A percentile compares a stretch with the other conserved stretches of the same genome.
These are phyloP conservation scores for Sebastes trivittatus DNA, from an alignment of 2,797 vertebrate genomes.

Conservation along the genomic window DNA sequence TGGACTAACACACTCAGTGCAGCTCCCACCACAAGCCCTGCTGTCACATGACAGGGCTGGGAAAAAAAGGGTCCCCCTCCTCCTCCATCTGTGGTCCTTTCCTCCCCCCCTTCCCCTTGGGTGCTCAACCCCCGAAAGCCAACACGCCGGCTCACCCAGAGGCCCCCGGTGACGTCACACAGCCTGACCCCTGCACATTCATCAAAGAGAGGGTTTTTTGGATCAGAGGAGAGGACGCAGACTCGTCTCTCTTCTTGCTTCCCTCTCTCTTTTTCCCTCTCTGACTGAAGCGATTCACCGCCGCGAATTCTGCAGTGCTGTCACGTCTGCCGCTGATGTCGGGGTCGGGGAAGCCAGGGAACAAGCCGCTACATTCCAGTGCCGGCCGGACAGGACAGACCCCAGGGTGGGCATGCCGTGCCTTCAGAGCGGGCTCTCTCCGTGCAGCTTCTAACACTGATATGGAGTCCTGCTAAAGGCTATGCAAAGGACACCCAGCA, in stretches of 20 bases:
- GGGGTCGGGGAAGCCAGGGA: slow-evolving; percentile 41
- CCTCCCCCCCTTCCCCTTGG: slow-evolving; percentile 30
- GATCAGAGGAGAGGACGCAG: slow-evolving; percentile 17
- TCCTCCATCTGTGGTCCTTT: slow-evolving; percentile 47
- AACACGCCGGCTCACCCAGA: slow-evolving; percentile 58
- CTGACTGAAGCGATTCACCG: slow-evolving; percentile 49
- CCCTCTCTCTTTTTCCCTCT: slow-evolving; percentile 42
- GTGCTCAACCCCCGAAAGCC: slow-evolving; percentile 59
- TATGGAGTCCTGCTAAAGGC: slow-evolving; percentile 61
- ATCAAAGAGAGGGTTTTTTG: slow-evolving; percentile 46
- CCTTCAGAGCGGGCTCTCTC: slow-evolving; percentile 66
- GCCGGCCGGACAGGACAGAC: slow-evolving; percentile 52
- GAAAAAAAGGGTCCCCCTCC: slow-evolving; percentile 17
- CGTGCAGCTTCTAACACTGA: slow-evolving; percentile 59
- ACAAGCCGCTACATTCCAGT: slow-evolving; percentile 43
- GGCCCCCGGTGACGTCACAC: slow-evolving; percentile 66
- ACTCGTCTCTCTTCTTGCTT: slow-evolving; percentile 10
- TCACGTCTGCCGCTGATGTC: slow-evolving; percentile 12
- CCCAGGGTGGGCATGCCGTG: slow-evolving; percentile 56
- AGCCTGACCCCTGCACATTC: slow-evolving; percentile 61
- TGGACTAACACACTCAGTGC: slow-evolving; percentile 38
- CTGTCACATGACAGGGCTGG: slow-evolving; percentile 57
- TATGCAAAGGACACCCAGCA: slow-evolving; percentile 75
- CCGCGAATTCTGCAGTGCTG: slow-evolving; percentile 16
- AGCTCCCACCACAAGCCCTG: slow-evolving; percentile 49